Evolutionary conservation across 2,888 invertebrate species (phyloP).

Genomic region (Steinernema scapterisci): DNA sequence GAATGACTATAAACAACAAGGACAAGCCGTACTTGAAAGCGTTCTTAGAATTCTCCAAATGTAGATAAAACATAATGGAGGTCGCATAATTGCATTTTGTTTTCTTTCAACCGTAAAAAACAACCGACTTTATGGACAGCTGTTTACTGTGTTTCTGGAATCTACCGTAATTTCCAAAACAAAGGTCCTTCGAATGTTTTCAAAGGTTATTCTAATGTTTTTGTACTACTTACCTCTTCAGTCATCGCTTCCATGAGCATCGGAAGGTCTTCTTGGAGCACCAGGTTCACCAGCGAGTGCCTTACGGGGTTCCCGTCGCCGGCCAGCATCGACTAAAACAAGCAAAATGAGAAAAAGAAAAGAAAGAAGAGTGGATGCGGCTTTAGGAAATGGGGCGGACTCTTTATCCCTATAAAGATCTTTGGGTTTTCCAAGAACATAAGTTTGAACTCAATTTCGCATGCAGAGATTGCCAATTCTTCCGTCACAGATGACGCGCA

Average conservation of each 20-base stretch:
- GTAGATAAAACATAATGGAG: background rate
- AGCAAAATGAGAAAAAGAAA: background rate
- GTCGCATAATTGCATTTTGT: background rate
- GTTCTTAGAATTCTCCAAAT: background rate
- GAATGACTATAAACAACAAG: background rate
- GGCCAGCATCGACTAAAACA: conserved; percentile 46
- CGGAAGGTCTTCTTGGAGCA: conserved; percentile 56
- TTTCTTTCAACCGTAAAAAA: background rate
- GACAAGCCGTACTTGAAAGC: background rate
- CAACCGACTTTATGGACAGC: background rate
- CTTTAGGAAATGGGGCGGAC: background rate
- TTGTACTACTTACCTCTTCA: conserved; percentile 45
- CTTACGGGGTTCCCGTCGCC: conserved; percentile 55
- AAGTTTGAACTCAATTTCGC: background rate
- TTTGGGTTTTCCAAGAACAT: conserved; percentile 1
- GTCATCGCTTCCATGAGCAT: conserved; percentile 54
- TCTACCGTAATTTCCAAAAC: background rate
- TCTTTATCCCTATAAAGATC: background rate
- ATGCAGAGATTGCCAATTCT: background rate
- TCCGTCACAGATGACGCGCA: background rate
- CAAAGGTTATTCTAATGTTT: background rate
- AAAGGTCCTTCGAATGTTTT: background rate
- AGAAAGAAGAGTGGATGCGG: background rate
- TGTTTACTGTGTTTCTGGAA: background rate
- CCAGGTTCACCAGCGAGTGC: conserved; percentile 54